Evolutionary conservation across 2,888 invertebrate genomes (phyloP).

Genomic region (Xestia sexstrigata): DNA sequence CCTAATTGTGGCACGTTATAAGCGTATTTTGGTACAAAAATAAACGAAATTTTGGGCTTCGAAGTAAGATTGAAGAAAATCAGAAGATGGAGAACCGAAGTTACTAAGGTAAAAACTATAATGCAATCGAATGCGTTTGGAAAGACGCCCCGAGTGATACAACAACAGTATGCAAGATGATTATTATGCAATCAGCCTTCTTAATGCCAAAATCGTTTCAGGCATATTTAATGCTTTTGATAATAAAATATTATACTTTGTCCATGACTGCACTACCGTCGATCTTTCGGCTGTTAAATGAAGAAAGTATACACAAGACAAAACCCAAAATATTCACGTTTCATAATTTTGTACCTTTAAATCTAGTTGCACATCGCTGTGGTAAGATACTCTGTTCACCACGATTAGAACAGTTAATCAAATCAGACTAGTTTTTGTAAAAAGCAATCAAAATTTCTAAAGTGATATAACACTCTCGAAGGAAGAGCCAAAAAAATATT

Average conservation of each 20-base stretch:
- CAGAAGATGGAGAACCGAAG: not conserved
- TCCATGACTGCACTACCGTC: not conserved
- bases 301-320: not conserved
- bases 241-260: no score
- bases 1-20: constrained; percentile 67
- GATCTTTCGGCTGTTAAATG: not conserved
- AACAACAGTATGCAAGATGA: not conserved
- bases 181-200: not conserved
- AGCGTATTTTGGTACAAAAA: constrained; percentile 62
- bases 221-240: no score
- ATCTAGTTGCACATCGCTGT: constrained; percentile 36
- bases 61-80: not conserved
- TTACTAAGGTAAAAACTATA: not conserved
- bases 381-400: constrained; percentile 12
- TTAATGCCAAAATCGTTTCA: not conserved
- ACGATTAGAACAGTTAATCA: constrained; percentile 21
- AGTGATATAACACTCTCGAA: constrained; percentile 15
- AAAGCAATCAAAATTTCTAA: constrained; percentile 31
- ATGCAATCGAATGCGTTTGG: no score
- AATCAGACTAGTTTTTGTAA: constrained; percentile 60
- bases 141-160: not conserved
- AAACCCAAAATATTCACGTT: constrained; percentile 42
- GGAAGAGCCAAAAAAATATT: constrained; percentile 5
- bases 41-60: constrained; percentile 43
- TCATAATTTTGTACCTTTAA: constrained; percentile 37